These are phyloP conservation scores for Otocyon megalotis DNA, from an alignment of 2,113 vertebrate genomes.

Conservation along the genomic window DNA sequence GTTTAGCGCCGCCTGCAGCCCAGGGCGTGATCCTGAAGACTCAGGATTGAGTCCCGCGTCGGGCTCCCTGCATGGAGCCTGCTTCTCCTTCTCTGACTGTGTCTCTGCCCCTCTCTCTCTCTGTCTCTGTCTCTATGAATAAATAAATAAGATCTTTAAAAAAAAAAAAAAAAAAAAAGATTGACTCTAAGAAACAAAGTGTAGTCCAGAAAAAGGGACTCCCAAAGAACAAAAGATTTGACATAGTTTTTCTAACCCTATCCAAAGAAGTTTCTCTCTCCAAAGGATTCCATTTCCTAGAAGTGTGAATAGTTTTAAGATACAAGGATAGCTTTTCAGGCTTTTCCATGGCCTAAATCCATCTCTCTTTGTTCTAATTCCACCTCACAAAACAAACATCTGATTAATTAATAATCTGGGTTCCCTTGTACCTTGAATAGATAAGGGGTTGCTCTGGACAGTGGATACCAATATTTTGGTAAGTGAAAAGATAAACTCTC, in stretches of 20 bases:
- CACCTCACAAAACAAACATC: constrained; percentile 19
- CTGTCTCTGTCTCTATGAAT: no score
- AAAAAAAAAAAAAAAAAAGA: not conserved
- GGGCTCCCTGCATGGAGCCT: no score
- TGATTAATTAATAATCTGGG: constrained; percentile 49
- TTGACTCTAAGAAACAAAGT: not conserved
- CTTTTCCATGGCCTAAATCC: constrained; percentile 21
- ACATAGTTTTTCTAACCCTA: not conserved
- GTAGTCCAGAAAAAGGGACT: not conserved
- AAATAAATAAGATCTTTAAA: no score
- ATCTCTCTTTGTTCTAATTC: constrained; percentile 34
- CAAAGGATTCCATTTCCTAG: not conserved
- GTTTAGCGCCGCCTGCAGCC: no score
- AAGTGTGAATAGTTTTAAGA: constrained; percentile 35
- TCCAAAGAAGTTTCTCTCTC: constrained; percentile 28
- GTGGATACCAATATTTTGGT: constrained; percentile 11
- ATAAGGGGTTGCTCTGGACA: not conserved
- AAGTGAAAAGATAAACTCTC: constrained; percentile 9
- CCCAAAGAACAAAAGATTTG: not conserved
- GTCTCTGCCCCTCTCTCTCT: no score
- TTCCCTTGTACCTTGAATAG: not conserved
- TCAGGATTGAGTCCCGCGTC: no score
- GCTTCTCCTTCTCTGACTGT: no score
- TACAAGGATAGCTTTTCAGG: not conserved
- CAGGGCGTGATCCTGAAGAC: no score